phyloP scores from a whole-genome alignment of 2,113 vertebrate species.

The Isurus oxyrinchus region DNA sequence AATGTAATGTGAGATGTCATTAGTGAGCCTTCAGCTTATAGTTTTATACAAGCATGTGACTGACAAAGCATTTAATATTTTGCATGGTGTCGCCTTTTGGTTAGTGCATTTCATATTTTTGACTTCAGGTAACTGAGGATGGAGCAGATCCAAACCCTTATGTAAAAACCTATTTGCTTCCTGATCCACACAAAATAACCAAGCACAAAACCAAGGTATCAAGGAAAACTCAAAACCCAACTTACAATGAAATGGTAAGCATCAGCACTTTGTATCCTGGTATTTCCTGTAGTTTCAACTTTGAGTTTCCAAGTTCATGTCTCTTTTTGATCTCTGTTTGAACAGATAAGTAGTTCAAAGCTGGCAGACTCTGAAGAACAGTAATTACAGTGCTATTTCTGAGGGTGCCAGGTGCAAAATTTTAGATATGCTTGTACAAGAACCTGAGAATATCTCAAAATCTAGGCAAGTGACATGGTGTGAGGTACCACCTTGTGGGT shows the following conservation, averaged over 20 bases:
- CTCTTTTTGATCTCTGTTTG: not conserved
- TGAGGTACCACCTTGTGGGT: not conserved
- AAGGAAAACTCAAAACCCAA: constrained; percentile 92
- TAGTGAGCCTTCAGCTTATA: not conserved
- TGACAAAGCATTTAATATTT: not conserved
- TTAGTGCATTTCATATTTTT: not conserved
- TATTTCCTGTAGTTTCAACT: not conserved
- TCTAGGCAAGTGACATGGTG: not conserved
- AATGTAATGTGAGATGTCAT: not conserved
- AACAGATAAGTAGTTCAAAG: not conserved
- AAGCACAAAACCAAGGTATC: constrained; percentile 96
- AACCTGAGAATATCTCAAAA: not conserved
- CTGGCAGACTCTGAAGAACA: not conserved
- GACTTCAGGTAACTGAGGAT: constrained; percentile 80
- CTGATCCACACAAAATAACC: constrained; percentile 87
- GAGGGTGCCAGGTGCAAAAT: not conserved
- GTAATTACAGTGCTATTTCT: not conserved
- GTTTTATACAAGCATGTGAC: not conserved
- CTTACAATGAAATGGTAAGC: constrained; percentile 96
- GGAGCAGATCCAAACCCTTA: constrained; percentile 93
- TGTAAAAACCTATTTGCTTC: constrained; percentile 95
- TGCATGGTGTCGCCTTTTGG: not conserved
- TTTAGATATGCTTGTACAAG: not conserved
- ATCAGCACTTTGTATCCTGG: not conserved
- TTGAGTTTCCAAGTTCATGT: not conserved